Evolutionary conservation across 2,797 vertebrate genomes (phyloP), one percentile per base, ranked within the genome.

Genomic region (Lacerta viridis): DNA sequence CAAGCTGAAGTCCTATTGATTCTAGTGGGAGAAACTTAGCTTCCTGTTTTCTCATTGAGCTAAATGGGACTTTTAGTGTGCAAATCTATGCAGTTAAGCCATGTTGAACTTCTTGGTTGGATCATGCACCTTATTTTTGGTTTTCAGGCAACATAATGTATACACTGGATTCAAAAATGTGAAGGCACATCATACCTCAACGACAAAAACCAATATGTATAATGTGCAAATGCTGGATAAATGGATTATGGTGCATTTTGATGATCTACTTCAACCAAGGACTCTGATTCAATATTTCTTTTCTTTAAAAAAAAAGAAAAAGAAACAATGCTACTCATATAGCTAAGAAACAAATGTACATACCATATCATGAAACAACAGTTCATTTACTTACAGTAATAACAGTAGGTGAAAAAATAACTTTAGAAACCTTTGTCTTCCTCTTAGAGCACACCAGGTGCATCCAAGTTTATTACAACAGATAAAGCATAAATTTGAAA

Each of bases 371-470:
- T 80, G 33, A 81, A 95, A 89, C 68, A 89, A 86, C 50, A 90
- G 79, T 33, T 89, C 72, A 81, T 80, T 86, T 76, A 89, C 43
- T 91, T 90, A 89, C 8, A 91, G 43, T 93, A 85, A 89, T n/a
- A 93, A 87, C 15, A 91, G 83, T 82, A 87, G 15, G 64, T 86
- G 77, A 82, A 92, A 91, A 96, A 95, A 96, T 96, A 89, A n/a
- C 90, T 95, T 87, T 89, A 95, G 91, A 94, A 92, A 33, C 88
- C 11, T 88, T 92, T 93, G 96, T 96, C 92, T 69, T 91, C 85
- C 23, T 39, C 95, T 96, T 96, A 96, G 88, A 95, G 97, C 97
- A 98, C 96, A 93, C 95, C 97, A 97, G 97, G 97, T 98, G 97
- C 98, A 96, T 96, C 92, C 94, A 83, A 93, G 91, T 93, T 94